phyloP scores from a whole-genome alignment of 1,140 invertebrate genomes.

The Ips typographus region DNA sequence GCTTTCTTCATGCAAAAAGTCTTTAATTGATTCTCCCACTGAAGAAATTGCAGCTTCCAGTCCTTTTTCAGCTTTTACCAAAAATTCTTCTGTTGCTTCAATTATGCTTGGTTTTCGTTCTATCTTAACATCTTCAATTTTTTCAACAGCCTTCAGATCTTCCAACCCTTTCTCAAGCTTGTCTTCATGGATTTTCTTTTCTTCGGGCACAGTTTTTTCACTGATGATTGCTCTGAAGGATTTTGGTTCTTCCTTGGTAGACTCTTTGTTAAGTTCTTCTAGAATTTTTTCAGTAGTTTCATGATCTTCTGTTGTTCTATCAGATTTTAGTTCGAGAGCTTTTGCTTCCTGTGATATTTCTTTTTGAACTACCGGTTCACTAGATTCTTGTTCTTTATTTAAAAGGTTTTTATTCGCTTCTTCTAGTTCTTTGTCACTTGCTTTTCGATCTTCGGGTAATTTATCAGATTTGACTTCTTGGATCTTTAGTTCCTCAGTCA shows the following conservation, averaged over 20 bases:
- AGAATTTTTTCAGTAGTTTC: too few relatives aligned
- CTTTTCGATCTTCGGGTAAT: neutral
- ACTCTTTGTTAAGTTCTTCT: constrained; percentile 1
- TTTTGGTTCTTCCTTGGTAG: neutral
- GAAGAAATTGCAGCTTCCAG: neutral
- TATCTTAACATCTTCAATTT: too few relatives aligned
- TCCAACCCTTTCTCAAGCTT: too few relatives aligned
- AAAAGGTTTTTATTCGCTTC: neutral
- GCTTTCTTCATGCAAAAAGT: neutral
- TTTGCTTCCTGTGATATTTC: neutral
- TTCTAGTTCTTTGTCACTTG: neutral
- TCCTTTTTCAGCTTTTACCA: too few relatives aligned
- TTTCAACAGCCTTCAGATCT: too few relatives aligned
- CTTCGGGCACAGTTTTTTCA: too few relatives aligned
- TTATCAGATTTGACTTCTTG: neutral
- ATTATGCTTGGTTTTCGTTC: too few relatives aligned
- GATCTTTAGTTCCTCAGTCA: neutral
- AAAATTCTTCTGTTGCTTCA: too few relatives aligned
- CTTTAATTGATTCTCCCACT: neutral
- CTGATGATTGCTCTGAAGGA: too few relatives aligned
- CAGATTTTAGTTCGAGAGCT: neutral
- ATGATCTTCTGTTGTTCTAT: too few relatives aligned
- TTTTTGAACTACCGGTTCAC: neutral
- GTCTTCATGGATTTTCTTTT: too few relatives aligned
- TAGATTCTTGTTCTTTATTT: neutral